Conservation (phyloP, 2,888 invertebrate genomes). For the Leucophora obtusa region DNA sequence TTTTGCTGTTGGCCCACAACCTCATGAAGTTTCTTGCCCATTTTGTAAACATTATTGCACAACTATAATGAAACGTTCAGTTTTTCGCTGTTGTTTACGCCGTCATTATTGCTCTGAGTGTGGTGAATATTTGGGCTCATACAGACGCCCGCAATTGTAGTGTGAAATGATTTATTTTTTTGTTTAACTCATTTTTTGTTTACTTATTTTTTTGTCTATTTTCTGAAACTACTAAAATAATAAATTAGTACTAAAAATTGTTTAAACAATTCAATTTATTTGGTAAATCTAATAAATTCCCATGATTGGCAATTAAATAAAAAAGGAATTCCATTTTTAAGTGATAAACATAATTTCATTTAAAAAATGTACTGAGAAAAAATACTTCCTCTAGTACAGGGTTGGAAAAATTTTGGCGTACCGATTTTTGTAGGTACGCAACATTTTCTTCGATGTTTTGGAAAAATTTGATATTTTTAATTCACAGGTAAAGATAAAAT, state of each 20-base stretch:
- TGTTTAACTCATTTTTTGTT: too few relatives aligned
- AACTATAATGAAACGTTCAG: conserved; percentile 70
- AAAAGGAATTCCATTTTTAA: too few relatives aligned
- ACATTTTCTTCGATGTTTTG: too few relatives aligned
- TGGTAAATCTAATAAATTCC: too few relatives aligned
- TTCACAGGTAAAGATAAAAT: too few relatives aligned
- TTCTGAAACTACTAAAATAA: background rate
- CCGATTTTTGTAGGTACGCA: too few relatives aligned
- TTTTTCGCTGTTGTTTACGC: conserved; percentile 70
- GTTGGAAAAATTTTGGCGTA: too few relatives aligned
- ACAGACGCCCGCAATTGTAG: conserved; percentile 74
- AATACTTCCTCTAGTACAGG: too few relatives aligned
- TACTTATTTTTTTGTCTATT: background rate
- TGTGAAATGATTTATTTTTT: background rate
- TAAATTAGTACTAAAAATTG: background rate
- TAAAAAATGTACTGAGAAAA: too few relatives aligned
- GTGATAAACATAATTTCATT: too few relatives aligned
- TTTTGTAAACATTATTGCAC: conserved; percentile 72
- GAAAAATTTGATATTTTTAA: too few relatives aligned
- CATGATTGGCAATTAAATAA: too few relatives aligned
- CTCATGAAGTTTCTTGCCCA: conserved; percentile 75
- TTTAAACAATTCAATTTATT: background rate
- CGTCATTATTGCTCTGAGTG: conserved; percentile 75
- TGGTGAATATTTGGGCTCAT: conserved; percentile 76
- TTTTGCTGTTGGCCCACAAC: conserved; percentile 75